phyloP scores from a whole-genome alignment of 2,888 invertebrate genomes.

The Octonoba sinensis region DNA sequence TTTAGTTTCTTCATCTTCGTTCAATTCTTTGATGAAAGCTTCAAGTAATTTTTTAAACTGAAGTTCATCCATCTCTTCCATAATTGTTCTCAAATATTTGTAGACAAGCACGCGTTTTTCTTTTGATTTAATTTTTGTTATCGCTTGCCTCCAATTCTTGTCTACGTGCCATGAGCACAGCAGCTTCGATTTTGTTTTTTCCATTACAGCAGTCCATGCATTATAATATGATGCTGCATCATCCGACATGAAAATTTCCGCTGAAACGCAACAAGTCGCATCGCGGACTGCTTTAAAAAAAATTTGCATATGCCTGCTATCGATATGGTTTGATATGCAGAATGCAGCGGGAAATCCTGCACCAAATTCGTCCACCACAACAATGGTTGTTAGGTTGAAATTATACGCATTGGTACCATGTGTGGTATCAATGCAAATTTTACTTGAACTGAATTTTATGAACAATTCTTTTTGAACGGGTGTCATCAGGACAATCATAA shows the following conservation, averaged over 20 bases:
- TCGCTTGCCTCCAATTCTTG: too few relatives aligned
- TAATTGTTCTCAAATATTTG: neutral
- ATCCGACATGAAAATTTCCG: slow-evolving; percentile 61
- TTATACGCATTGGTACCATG: too few relatives aligned
- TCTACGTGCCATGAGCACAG: too few relatives aligned
- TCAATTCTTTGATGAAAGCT: too few relatives aligned
- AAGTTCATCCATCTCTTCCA: too few relatives aligned
- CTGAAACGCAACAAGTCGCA: neutral
- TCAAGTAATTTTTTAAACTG: too few relatives aligned
- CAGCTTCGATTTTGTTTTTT: slow-evolving; percentile 11
- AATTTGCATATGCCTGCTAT: neutral
- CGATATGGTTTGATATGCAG: slow-evolving; percentile 16
- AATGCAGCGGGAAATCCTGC: slow-evolving; percentile 29
- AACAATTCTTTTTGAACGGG: too few relatives aligned
- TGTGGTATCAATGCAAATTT: too few relatives aligned
- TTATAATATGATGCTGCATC: slow-evolving; percentile 60
- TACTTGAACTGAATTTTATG: too few relatives aligned
- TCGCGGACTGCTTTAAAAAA: slow-evolving; percentile 17
- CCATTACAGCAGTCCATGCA: slow-evolving; percentile 64
- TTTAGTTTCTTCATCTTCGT: too few relatives aligned
- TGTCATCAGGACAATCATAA: slow-evolving; percentile 37
- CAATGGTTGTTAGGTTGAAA: slow-evolving; percentile 40
- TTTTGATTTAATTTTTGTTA: neutral
- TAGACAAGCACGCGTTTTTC: slow-evolving; percentile 20
- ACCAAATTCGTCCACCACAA: slow-evolving; percentile 30